Percentiles rank a stretch among this genome's conserved stretches.
phyloP scores from a whole-genome alignment of 2,113 vertebrate genomes.

The Nyctereutes procyonoides region DNA sequence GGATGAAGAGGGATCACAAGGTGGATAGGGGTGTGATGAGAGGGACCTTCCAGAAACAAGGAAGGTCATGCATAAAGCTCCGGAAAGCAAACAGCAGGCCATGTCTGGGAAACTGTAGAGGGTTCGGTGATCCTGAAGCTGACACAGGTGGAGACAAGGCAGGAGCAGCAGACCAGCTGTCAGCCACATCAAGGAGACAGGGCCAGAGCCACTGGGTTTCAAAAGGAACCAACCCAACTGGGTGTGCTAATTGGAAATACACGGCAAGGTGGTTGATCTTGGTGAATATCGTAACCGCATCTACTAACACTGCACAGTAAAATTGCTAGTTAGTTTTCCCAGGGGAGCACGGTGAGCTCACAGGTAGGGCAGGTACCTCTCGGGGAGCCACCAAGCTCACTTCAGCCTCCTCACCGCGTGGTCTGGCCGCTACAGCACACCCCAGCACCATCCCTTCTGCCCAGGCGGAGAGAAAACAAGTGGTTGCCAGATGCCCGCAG shows the following conservation, averaged over 20 bases:
- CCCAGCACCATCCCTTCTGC: rapidly evolving
- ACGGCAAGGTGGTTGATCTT: rapidly evolving
- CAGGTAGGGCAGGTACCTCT: rapidly evolving
- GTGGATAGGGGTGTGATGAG: neutral
- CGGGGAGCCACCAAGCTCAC: neutral
- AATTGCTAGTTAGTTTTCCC: neutral
- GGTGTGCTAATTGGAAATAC: neutral
- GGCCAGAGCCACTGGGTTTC: neutral
- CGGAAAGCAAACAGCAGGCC: neutral
- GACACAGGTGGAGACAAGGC: neutral
- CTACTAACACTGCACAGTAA: neutral
- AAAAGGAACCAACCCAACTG: too few relatives aligned
- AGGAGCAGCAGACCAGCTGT: rapidly evolving
- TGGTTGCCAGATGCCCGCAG: neutral
- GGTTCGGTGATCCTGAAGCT: neutral
- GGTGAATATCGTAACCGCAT: neutral
- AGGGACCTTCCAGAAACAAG: neutral
- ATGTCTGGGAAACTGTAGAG: neutral
- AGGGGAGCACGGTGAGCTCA: rapidly evolving
- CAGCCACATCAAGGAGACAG: too few relatives aligned
- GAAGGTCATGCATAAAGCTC: neutral
- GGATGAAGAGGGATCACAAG: neutral
- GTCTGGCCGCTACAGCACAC: rapidly evolving
- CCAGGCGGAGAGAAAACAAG: neutral
- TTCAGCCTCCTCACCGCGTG: neutral